Evolutionary conservation across 2,113 vertebrate genomes (phyloP), one percentile per base, ranked within the genome.

Genomic region (Polypterus senegalus): DNA sequence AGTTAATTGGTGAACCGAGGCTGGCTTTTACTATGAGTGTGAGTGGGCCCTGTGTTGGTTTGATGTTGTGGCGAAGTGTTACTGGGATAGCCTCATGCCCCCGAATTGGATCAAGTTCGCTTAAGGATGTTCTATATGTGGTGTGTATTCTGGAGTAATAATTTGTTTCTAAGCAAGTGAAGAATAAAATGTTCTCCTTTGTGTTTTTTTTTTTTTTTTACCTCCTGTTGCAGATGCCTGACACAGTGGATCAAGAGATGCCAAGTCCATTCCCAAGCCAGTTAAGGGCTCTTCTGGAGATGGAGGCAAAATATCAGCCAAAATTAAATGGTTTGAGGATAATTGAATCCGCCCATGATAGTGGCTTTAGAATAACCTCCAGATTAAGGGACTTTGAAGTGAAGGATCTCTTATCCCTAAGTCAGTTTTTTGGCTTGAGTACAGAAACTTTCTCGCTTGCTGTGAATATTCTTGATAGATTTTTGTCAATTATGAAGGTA

Each of bases 401-500:
- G 62, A 94, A 91, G 61, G 92, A 97, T 66, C 85, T 98, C 11
- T 92, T 96, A 9, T 94, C 91, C 57, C 73, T 97, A 49, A 91
- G 88, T 65, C 89, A 92, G 54, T 98, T 98, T 82, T 98, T 97
- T 3, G 93, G 92, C 59, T 97, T 97, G 65, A 81, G 70, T 57
- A 83, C 92, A 0, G 93, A 97, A 68, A 94, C 91, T 0, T 97
- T 98, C 77, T 97, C 91, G 0, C 74, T 97, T 46, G 86, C 91
- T 54, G 86, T 94, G 74, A 97, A 88, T 80, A 72, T 92, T 58
- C 74, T 98, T 45, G 96, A 98, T 74, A 84, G 93, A 49, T 98
- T 97, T 74, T 75, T 98, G 66, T 88, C 92, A 45, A 86, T 87
- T 67, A 93, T 97, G 90, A 98, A 97, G 90, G 95, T 97, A 83